phyloP scores from a whole-genome alignment of 2,113 vertebrate genomes.

The Polyodon spathula region DNA sequence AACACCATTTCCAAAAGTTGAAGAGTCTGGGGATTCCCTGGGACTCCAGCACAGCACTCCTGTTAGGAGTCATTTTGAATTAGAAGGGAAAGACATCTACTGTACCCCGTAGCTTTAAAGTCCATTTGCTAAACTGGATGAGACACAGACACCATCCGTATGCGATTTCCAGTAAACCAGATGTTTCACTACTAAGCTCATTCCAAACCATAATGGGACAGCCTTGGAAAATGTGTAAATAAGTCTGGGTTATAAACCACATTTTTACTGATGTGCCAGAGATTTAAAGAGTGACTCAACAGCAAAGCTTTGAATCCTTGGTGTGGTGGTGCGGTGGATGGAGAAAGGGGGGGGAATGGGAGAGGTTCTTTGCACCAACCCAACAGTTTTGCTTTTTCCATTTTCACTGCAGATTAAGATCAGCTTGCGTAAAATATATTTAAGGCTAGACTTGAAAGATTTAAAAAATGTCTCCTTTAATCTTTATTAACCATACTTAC shows the following conservation, averaged over 20 bases:
- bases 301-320: not conserved
- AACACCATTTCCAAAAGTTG: no score
- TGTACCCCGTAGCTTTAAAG: not conserved
- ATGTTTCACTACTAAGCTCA: no score
- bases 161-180: not conserved
- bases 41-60: no score
- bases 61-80: not conserved
- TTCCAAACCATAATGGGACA: not conserved
- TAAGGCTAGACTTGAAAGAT: no score
- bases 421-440: no score
- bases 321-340: no score
- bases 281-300: not conserved
- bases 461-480: no score
- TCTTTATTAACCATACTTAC: no score
- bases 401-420: no score
- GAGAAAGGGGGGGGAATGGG: not conserved
- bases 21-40: no score
- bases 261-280: not conserved
- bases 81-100: not conserved
- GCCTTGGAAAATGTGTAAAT: slow-evolving; percentile 1
- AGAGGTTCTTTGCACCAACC: not conserved
- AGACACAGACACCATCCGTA: not conserved
- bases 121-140: not conserved
- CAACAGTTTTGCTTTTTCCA: no score
- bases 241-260: not conserved